A percentile compares a stretch with the other conserved stretches of the same genome.
Evolutionary conservation across 37 sponge, comb jelly and placozoan genomes (phyloP).

Genomic region (Spongia lamella): DNA sequence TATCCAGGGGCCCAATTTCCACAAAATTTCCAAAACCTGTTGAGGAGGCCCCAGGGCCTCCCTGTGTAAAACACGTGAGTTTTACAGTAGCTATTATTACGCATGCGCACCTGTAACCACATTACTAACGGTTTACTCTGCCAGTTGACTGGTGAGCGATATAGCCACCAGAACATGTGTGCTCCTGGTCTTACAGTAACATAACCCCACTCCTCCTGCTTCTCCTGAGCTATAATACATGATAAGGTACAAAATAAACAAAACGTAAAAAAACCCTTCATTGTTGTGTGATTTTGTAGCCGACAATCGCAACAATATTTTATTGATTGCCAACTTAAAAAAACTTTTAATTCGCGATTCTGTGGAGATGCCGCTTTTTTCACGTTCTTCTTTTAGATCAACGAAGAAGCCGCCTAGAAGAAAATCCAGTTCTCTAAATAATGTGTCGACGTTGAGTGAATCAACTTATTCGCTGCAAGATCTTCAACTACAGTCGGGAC

Average conservation of each 20-base stretch:
- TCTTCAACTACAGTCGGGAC: constrained; percentile 56
- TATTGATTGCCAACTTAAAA: too few relatives aligned
- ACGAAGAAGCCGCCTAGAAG: constrained; percentile 79
- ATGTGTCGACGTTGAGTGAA: constrained; percentile 75
- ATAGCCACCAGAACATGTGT: constrained; percentile 93
- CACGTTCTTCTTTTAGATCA: constrained; percentile 58
- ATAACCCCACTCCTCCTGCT: constrained; percentile 75
- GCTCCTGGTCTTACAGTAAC: constrained; percentile 70
- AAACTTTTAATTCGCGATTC: too few relatives aligned
- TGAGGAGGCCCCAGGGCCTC: constrained; percentile 86
- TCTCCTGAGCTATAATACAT: too few relatives aligned
- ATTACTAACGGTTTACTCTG: constrained; percentile 64
- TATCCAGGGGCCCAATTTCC: constrained; percentile 80
- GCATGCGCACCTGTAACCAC: constrained; percentile 76
- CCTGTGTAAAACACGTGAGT: constrained; percentile 15
- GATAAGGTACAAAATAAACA: too few relatives aligned
- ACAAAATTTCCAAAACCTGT: constrained; percentile 91
- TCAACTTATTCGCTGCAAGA: constrained; percentile 65
- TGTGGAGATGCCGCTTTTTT: constrained; percentile 64
- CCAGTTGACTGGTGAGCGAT: constrained; percentile 24
- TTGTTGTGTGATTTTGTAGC: too few relatives aligned
- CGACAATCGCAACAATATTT: too few relatives aligned
- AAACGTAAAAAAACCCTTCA: too few relatives aligned
- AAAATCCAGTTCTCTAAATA: constrained; percentile 69
- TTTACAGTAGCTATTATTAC: not conserved